Percentiles rank a stretch among this genome's conserved stretches.
Conservation (phyloP, 2,113 vertebrate genomes). For the Ameiurus melas region DNA sequence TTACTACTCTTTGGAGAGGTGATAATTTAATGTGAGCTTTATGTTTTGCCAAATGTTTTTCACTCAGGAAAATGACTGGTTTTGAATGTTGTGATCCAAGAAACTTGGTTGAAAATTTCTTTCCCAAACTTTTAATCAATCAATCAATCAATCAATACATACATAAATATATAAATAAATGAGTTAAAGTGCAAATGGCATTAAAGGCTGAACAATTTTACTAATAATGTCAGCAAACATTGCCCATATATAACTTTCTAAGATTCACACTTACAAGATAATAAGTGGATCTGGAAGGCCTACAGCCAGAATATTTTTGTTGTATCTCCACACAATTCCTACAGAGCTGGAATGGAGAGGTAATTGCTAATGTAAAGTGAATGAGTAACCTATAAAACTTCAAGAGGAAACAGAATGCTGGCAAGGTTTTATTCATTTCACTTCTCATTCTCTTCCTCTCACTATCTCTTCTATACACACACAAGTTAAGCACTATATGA, state of each 20-base stretch:
- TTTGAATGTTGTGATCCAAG: conserved; percentile 1
- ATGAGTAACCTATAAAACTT: conserved; percentile 47
- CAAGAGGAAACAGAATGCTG: conserved; percentile 35
- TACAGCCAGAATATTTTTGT: conserved; percentile 24
- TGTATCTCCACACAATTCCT: conserved; percentile 30
- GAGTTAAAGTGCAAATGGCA: background rate
- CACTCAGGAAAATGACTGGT: too few relatives aligned
- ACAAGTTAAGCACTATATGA: background rate
- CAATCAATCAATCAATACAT: background rate
- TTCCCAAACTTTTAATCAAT: background rate
- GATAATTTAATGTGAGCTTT: background rate
- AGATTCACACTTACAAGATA: background rate
- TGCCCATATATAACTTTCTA: conserved; percentile 7
- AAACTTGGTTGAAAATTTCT: background rate
- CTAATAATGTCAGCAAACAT: conserved; percentile 10
- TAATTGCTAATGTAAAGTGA: conserved; percentile 38
- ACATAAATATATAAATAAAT: background rate
- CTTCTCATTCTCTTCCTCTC: background rate
- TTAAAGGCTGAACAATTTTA: background rate
- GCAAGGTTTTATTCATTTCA: conserved; percentile 15
- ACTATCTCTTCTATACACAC: background rate
- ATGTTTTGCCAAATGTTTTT: background rate
- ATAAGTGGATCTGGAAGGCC: conserved; percentile 12
- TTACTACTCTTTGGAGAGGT: background rate
- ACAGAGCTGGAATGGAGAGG: conserved; percentile 39